phyloP scores from a whole-genome alignment of 2,888 invertebrate species.

The Acanthosepion esculentum region DNA sequence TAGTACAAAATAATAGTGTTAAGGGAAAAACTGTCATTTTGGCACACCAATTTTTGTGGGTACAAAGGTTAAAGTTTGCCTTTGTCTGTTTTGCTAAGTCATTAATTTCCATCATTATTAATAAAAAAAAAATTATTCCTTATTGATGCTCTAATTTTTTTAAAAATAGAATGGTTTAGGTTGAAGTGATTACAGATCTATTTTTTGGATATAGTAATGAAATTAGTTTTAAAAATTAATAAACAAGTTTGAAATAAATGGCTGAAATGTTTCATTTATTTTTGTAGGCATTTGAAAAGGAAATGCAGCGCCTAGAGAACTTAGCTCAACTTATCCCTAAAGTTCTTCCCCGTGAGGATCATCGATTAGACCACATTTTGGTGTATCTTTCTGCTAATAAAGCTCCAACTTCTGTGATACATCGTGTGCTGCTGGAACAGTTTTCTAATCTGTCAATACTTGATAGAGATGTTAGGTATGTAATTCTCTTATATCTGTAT shows the following conservation, averaged over 20 bases:
- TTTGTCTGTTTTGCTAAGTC: too few species aligned
- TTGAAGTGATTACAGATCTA: too few species aligned
- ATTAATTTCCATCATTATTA: too few species aligned
- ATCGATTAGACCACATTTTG: constrained; percentile 69
- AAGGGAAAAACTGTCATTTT: too few species aligned
- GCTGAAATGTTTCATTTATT: constrained; percentile 10
- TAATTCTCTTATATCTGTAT: not conserved
- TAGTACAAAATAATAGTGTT: too few species aligned
- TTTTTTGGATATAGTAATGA: too few species aligned
- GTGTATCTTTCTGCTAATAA: constrained; percentile 66
- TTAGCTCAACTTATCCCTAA: constrained; percentile 53
- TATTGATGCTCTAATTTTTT: too few species aligned
- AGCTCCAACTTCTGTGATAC: constrained; percentile 54
- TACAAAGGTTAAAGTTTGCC: too few species aligned
- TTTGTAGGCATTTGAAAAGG: constrained; percentile 61
- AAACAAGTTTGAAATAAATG: not conserved
- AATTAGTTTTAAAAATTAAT: too few species aligned
- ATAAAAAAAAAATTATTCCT: too few species aligned
- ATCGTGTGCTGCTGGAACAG: constrained; percentile 69
- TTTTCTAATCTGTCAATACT: constrained; percentile 64
- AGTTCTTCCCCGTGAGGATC: constrained; percentile 64
- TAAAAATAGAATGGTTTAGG: too few species aligned
- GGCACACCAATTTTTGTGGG: too few species aligned
- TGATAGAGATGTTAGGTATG: constrained; percentile 63
- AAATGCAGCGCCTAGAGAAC: constrained; percentile 59